Percentiles rank a stretch among this genome's conserved stretches.
Evolutionary conservation across 2,888 invertebrate species (phyloP).

Genomic region (Dynastes maya): DNA sequence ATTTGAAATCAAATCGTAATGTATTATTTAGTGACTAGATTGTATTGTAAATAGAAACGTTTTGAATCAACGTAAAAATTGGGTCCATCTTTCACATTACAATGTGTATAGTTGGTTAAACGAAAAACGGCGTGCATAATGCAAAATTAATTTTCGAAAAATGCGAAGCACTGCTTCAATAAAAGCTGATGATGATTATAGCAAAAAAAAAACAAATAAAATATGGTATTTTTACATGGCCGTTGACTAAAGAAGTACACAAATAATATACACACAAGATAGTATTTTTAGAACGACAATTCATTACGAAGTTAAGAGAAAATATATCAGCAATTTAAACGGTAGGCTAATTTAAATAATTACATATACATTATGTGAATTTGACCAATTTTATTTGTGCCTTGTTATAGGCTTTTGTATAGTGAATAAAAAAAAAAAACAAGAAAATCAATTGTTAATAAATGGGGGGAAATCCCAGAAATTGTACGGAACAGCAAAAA

Average conservation of each 20-base stretch:
- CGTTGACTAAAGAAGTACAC: constrained; percentile 22
- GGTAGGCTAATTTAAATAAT: constrained; percentile 34
- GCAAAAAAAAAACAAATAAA: not conserved
- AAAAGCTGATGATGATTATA: constrained; percentile 28
- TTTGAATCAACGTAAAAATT: constrained; percentile 38
- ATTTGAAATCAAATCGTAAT: constrained; percentile 11
- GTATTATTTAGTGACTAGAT: constrained; percentile 23
- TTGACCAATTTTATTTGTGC: constrained; percentile 70
- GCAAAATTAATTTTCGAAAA: constrained; percentile 22
- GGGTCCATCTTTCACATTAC: constrained; percentile 41
- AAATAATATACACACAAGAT: constrained; percentile 39
- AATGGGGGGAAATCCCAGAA: not conserved
- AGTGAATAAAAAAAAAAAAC: constrained; percentile 54
- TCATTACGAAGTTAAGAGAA: constrained; percentile 42
- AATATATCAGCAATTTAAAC: constrained; percentile 43
- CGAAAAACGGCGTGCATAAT: not conserved
- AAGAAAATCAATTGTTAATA: constrained; percentile 31
- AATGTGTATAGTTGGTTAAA: constrained; percentile 21
- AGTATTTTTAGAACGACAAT: constrained; percentile 48
- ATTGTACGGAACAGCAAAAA: not conserved
- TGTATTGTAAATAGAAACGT: constrained; percentile 19
- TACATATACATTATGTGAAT: constrained; percentile 52
- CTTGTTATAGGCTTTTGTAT: constrained; percentile 66
- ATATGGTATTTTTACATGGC: constrained; percentile 36
- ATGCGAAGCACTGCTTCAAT: constrained; percentile 9